Percentiles rank a stretch among this genome's conserved stretches.
phyloP scores from a whole-genome alignment of 2,797 vertebrate genomes.

The Acipenser ruthenus region DNA sequence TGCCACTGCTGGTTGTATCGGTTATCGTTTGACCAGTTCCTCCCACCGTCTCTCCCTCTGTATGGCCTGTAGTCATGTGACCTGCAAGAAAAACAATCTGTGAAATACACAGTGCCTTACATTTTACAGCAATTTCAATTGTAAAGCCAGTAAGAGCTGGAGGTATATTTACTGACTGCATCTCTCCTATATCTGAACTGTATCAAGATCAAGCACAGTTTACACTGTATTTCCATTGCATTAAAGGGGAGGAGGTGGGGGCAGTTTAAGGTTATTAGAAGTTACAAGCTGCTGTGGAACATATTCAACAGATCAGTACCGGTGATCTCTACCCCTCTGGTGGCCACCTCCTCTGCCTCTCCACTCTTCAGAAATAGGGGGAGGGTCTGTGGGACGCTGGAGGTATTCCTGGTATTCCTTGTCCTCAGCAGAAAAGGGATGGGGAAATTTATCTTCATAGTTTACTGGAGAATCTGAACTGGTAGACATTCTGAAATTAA shows the following conservation, averaged over 20 bases:
- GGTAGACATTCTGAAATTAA: slow-evolving; percentile 61
- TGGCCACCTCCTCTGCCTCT: slow-evolving; percentile 59
- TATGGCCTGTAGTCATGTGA: slow-evolving; percentile 69
- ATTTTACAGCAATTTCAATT: too few species aligned
- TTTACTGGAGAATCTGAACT: slow-evolving; percentile 33
- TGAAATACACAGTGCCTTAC: too few species aligned
- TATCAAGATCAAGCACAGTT: not conserved
- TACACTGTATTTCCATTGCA: not conserved
- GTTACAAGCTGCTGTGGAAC: too few species aligned
- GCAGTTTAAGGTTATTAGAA: too few species aligned
- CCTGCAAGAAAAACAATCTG: slow-evolving; percentile 46
- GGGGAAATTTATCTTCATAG: slow-evolving; percentile 74
- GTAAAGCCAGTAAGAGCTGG: too few species aligned
- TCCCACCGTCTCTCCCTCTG: slow-evolving; percentile 58
- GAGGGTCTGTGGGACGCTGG: slow-evolving; percentile 55
- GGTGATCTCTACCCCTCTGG: slow-evolving; percentile 66
- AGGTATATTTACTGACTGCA: too few species aligned
- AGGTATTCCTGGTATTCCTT: slow-evolving; percentile 74
- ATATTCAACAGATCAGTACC: slow-evolving; percentile 42
- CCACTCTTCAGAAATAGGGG: slow-evolving; percentile 83
- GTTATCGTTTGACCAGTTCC: slow-evolving; percentile 61
- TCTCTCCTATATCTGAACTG: not conserved
- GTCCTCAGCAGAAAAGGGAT: slow-evolving; percentile 73
- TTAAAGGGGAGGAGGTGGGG: too few species aligned
- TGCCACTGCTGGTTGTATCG: slow-evolving; percentile 55